phyloP scores from a whole-genome alignment of 2,797 vertebrate genomes.

The Petrocephalus sullivani region DNA sequence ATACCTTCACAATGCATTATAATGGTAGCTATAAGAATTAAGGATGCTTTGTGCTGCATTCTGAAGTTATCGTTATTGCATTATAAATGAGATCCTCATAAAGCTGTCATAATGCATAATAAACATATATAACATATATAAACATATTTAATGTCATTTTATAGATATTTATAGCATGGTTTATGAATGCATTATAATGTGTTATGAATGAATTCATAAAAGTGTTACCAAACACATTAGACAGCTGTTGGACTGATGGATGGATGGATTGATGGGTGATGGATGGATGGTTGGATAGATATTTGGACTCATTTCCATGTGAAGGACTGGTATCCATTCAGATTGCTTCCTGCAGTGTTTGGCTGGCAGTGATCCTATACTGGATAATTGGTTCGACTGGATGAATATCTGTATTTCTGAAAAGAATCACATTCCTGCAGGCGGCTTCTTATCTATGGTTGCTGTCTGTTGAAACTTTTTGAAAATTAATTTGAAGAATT shows the following conservation, averaged over 20 bases:
- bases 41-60: background rate
- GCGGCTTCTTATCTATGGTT: background rate
- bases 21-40: background rate
- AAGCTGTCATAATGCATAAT: background rate
- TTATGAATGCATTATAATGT: background rate
- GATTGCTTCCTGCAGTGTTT: background rate
- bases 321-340: background rate
- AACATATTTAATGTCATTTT: background rate
- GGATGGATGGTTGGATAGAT: background rate
- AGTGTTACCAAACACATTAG: background rate
- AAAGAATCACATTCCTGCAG: background rate
- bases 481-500: background rate
- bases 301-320: background rate
- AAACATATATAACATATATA: background rate
- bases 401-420: background rate
- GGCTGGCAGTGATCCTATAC: background rate
- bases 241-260: background rate
- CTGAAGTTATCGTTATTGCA: background rate
- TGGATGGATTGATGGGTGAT: background rate
- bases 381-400: background rate
- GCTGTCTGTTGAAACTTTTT: background rate
- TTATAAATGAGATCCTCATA: background rate
- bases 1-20: background rate
- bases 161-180: no score
- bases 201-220: background rate